Evolutionary conservation across 2,113 vertebrate species (phyloP), one percentile per base, ranked within the genome.

Genomic region (Bubo blakistoni): DNA sequence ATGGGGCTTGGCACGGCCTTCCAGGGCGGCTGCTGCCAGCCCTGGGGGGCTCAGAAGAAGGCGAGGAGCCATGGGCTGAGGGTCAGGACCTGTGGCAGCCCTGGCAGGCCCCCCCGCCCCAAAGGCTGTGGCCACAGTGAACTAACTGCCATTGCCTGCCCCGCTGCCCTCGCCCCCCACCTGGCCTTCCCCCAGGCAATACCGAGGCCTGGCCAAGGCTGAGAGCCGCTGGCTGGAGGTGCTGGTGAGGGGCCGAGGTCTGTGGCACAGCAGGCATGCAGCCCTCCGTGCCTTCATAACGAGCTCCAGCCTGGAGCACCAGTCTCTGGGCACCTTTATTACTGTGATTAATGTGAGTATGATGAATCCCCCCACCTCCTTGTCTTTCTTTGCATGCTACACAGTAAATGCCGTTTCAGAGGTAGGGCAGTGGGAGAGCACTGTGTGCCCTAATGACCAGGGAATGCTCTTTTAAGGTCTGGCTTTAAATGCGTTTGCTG

Each of bases 181-280:
- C 11, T 0, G 3, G 12, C 61, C 11, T 66, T 19, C 30, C 24
- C 32, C 29, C 1, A 10, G 11, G 36, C 10, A 21, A 6, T 44
- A 7, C 7, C 6, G 21, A 42, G 47, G 30, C 36, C 32, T 49
- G 21, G 29, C 20, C 7, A 1, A 1, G 49, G 34, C 29, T 6
- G 2, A 11, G 42, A 44, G n/a, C 16, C 4, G 0, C 44, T 44
- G 22, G 7, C 0, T 0, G 18, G 65, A 58, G 54, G 4, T 4
- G 15, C 22, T 0, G 4, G 44, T 1, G 2, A 71, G 58, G 20
- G 27, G 7, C 40, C 0, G 2, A 44, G 63, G 21, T 57, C 19
- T 0, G 1, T 11, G 4, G 69, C 8, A 30, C 65, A 14, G 70
- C 17, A 13, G 38, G 16, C 65, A 10, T 54, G 46, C 29, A 30